Conservation (phyloP, 1,140 invertebrate genomes). For the Vanessa tameamea region DNA sequence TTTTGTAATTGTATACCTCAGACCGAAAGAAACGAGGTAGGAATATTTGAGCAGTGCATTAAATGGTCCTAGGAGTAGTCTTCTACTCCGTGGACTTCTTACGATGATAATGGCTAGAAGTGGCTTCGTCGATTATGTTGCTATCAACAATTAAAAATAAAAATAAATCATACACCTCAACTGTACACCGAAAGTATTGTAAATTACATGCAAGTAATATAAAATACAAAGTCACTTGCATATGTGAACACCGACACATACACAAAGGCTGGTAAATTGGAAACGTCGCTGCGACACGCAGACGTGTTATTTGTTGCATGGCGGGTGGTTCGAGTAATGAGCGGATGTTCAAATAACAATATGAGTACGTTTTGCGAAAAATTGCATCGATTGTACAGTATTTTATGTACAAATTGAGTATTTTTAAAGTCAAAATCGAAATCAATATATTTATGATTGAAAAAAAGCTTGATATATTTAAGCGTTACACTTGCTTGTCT, state of each 20-base stretch:
- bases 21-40: too few relatives aligned
- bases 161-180: constrained; percentile 1
- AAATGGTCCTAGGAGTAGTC: too few relatives aligned
- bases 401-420: too few relatives aligned
- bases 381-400: too few relatives aligned
- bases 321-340: constrained; percentile 45
- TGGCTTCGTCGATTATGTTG: neutral
- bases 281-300: constrained; percentile 60
- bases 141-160: neutral
- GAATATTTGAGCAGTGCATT: too few relatives aligned
- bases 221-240: constrained; percentile 43
- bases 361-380: neutral
- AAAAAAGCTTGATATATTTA: too few relatives aligned
- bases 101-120: too few relatives aligned
- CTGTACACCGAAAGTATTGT: neutral
- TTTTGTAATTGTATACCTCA: too few relatives aligned
- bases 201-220: constrained; percentile 29
- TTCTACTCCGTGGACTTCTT: too few relatives aligned
- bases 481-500: too few relatives aligned
- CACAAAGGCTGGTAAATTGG: constrained; percentile 64
- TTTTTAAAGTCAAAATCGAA: too few relatives aligned
- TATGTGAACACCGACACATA: constrained; percentile 44
- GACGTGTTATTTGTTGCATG: constrained; percentile 60
- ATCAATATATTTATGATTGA: too few relatives aligned
- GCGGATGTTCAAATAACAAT: neutral